These are phyloP conservation scores for Mesorhabditis spiculigera DNA, from an alignment of 2,888 invertebrate species.

Conservation along the genomic window DNA sequence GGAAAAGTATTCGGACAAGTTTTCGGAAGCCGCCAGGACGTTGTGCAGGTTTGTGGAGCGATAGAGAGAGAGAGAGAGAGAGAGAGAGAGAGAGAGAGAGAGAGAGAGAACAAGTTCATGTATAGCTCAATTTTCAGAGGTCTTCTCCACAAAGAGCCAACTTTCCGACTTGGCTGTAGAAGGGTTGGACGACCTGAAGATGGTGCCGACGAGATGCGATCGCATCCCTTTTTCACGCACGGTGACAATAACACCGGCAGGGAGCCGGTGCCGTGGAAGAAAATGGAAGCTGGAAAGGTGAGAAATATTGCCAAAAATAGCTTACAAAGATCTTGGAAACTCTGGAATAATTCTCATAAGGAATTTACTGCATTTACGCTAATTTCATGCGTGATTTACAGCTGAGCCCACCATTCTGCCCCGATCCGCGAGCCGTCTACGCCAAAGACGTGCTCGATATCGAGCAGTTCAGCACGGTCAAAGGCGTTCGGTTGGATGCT, in stretches of 20 bases:
- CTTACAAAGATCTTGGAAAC: no score
- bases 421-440: constrained; percentile 94
- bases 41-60: constrained; percentile 71
- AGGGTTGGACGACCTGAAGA: constrained; percentile 68
- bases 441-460: constrained; percentile 99
- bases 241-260: constrained; percentile 68
- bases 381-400: no score
- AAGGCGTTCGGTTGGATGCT: constrained; percentile 91
- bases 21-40: constrained; percentile 85
- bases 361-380: no score
- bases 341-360: no score
- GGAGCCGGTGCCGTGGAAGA: constrained; percentile 71
- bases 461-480: constrained; percentile 77
- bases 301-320: no score
- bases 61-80: no score
- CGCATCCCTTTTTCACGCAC: constrained; percentile 69
- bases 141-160: constrained; percentile 79
- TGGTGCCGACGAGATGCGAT: constrained; percentile 73
- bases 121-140: constrained; percentile 62
- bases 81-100: neutral
- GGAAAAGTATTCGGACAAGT: constrained; percentile 92
- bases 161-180: constrained; percentile 69
- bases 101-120: neutral
- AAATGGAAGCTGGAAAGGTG: constrained; percentile 84
- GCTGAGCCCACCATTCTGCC: constrained; percentile 56